Evolutionary conservation across 2,888 invertebrate species (phyloP), one percentile per base, ranked within the genome.

Genomic region (Drosophila rubida): DNA sequence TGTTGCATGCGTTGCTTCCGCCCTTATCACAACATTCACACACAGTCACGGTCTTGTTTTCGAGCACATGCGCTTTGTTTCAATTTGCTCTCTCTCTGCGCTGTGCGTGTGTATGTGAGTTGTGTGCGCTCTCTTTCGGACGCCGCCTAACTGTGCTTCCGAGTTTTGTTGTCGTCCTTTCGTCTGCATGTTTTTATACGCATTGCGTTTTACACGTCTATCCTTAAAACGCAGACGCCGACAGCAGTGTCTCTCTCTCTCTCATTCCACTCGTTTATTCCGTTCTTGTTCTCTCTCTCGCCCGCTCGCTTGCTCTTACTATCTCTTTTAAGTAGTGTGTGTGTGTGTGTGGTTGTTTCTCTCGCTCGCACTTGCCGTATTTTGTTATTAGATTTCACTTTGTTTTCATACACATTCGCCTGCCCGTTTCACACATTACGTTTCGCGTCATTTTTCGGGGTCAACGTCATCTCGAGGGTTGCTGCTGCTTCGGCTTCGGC

Each of bases 401-500:
- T 84, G 84, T 84, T 84, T 86, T 88, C 87, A 65, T 88, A 80
- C 76, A 74, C 74, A 83, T 87, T 88, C 84, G 80, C 59, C 57
- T 69, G 70, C 63, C 63, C 58, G 74, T 78, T 83, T 88, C 81
- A 80, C 88, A 88, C 76, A 84, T 88, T 84, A 84, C 78, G 75
- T 69, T 88, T 80, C 77, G 78, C 86, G 75, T 87, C 72, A 79
- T 75, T 89, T 88, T 89, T 89, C 87, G 89, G 89, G 89, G 89
- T 89, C 89, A 89, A 90, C 89, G 89, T 89, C 89, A 89, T 89
- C 83, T 89, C 76, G 84, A 89, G 90, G 90, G 89, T 89, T 89
- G 89, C 82, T 87, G 61, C 63, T 75, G 60, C 54, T 50, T 32
- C 55, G 49, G 51, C 65, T 72, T 48, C 62, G 61, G 53, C 35